These are phyloP conservation scores for Philonicus albiceps DNA, from an alignment of 2,888 invertebrate genomes.

Conservation along the genomic window DNA sequence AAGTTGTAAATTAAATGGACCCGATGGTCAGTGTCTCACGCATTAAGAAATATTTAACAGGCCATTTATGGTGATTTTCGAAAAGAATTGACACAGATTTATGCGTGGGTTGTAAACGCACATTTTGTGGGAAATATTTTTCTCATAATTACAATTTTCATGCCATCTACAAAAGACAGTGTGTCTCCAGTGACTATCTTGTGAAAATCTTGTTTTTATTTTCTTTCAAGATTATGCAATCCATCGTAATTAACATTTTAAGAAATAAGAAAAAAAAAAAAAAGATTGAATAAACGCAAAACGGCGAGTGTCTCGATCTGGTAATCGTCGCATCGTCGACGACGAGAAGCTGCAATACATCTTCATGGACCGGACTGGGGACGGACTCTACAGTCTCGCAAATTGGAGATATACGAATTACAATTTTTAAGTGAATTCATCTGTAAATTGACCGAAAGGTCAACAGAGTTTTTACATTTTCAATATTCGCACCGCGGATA, in stretches of 20 bases:
- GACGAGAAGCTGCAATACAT: not conserved
- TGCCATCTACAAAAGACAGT: not conserved
- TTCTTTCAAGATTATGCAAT: slow-evolving; percentile 1
- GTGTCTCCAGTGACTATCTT: not conserved
- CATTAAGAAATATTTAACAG: not conserved
- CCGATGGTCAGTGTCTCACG: not conserved
- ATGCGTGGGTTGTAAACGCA: slow-evolving; percentile 2
- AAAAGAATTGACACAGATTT: not conserved
- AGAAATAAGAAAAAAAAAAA: not conserved
- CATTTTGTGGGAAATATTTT: not conserved
- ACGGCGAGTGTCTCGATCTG: not conserved
- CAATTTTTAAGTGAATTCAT: not conserved
- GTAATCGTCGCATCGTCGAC: not conserved
- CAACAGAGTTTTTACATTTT: not conserved
- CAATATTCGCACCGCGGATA: not conserved
- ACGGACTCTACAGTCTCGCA: not conserved
- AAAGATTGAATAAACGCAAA: not conserved
- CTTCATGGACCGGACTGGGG: not conserved
- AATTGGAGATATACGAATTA: not conserved
- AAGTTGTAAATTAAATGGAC: not conserved
- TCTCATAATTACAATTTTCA: not conserved
- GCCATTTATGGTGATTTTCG: slow-evolving; percentile 14
- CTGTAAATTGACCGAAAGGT: not conserved
- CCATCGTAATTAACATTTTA: not conserved
- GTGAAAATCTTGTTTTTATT: slow-evolving; percentile 1